Evolutionary conservation across 2,797 vertebrate genomes (phyloP), one percentile per base, ranked within the genome.

Genomic region (Enteromius unitaeniatus): DNA sequence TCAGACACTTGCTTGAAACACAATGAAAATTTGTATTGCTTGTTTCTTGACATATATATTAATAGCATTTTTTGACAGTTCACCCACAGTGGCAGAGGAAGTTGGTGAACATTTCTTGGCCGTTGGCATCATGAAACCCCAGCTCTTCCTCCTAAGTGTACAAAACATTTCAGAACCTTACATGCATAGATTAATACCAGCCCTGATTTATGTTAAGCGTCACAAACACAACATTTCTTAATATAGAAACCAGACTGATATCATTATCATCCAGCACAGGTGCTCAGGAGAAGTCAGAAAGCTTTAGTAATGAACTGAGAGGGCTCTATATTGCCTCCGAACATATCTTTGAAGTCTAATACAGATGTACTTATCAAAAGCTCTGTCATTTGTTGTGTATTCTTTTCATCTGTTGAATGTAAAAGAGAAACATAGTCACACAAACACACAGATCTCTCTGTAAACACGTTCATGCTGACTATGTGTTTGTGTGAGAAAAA

Each of bases 401-500:
- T 34, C 23, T 10, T 64, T 68, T 47, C 55, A 67, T 79, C 51
- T 26, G 77, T 26, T 70, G 19, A 72, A 19, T 68, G 67, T 23
- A 26, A 19, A 65, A 26, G 21, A 81, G 21, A 70, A 81, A 67
- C 9, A 34, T 5, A 51, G n/a, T n/a, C 26, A 1, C 58, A 82
- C 53, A 78, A 17, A 75, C 28, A 47, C 15, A 47, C 51, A 78
- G 47, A 34, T 4, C 40, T 78, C 28, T 81, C 47, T 73, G 34
- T 78, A 45, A 49, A n/a, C 55, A 74, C 58, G 65, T 69, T 80
- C 40, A 83, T 77, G 78, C 80, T 17, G 31, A 31, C 31, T 60
- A 34, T 37, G 78, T 40, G 49, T 23, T 26, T 23, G 55, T 9
- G 26, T 31, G 7, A 28, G 28, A 62, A 31, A 64, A 17, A 64